Conservation (phyloP, 1,140 invertebrate species). For the Neodiprion virginianus region DNA sequence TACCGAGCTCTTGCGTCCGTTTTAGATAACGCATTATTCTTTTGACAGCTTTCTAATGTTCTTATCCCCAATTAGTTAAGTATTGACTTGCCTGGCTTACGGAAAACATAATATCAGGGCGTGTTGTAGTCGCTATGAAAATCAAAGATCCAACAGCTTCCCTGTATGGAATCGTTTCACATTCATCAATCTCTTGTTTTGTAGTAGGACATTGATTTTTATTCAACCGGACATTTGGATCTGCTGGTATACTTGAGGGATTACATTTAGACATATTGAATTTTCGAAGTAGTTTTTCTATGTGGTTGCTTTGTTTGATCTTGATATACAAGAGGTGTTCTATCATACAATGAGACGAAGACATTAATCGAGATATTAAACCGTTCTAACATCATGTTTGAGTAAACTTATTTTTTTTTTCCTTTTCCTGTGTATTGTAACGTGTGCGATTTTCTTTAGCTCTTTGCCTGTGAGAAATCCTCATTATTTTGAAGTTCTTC, state of each 20-base stretch:
- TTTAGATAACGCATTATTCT: conserved; percentile 26
- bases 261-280: conserved; percentile 42
- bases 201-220: conserved; percentile 26
- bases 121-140: conserved; percentile 41
- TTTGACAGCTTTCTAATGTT: conserved; percentile 26
- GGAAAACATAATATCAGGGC: conserved; percentile 47
- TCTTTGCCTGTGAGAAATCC: too few relatives aligned
- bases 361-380: too few relatives aligned
- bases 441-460: too few relatives aligned
- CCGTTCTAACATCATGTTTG: too few relatives aligned
- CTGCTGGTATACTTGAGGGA: conserved; percentile 27
- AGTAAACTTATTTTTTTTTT: too few relatives aligned
- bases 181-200: conserved; percentile 20
- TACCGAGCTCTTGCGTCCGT: conserved; percentile 19
- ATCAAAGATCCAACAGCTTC: conserved; percentile 45
- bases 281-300: conserved; percentile 32
- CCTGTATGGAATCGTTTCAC: conserved; percentile 29
- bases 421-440: too few relatives aligned
- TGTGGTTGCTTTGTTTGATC: conserved; percentile 32
- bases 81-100: conserved; percentile 20
- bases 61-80: conserved; percentile 11
- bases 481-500: too few relatives aligned
- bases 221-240: conserved; percentile 34
- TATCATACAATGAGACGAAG: too few relatives aligned
- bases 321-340: too few relatives aligned